Conservation (phyloP, 2,113 vertebrate genomes). For the Acrocephalus kingi region DNA sequence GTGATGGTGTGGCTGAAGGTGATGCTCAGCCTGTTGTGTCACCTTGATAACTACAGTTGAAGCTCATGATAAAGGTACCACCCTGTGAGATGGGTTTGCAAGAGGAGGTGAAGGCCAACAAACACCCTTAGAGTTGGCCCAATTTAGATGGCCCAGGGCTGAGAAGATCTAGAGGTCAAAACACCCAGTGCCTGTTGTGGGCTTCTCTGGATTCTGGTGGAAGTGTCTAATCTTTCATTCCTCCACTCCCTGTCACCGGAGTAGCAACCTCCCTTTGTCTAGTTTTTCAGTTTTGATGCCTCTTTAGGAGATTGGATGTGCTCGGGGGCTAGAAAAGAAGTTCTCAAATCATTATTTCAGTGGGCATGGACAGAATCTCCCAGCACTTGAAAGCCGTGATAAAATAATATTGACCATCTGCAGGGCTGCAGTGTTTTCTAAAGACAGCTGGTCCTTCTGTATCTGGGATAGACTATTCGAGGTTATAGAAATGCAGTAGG, state of each 20-base stretch:
- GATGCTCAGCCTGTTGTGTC: neutral
- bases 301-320: neutral
- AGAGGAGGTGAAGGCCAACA: neutral
- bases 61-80: neutral
- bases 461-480: neutral
- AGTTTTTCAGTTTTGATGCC: neutral
- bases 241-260: neutral
- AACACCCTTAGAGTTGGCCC: neutral
- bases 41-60: neutral
- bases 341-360: neutral
- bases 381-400: neutral
- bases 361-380: neutral
- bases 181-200: neutral
- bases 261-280: neutral
- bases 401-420: neutral
- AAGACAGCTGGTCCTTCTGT: neutral
- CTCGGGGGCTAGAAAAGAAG: neutral
- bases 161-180: neutral
- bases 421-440: neutral
- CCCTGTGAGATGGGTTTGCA: neutral
- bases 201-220: neutral
- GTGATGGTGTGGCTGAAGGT: neutral
- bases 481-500: neutral
- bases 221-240: neutral
- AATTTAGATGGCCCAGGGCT: neutral